phyloP scores from a whole-genome alignment of 2,113 vertebrate genomes.

The Psittacus erithacus region DNA sequence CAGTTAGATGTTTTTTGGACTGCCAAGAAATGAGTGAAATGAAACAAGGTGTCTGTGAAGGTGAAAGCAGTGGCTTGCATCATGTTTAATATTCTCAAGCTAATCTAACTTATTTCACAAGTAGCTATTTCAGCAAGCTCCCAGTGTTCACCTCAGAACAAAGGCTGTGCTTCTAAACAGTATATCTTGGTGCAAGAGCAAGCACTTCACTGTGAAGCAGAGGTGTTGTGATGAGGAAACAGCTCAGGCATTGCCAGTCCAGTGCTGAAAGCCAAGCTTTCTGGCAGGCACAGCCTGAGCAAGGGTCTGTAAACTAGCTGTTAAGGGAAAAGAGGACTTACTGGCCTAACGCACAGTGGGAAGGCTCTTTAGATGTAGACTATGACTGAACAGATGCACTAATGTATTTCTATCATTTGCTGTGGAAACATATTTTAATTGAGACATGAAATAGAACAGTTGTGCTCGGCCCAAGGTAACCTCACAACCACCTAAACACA shows the following conservation, averaged over 20 bases:
- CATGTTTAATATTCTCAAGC: background rate
- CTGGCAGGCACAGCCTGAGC: background rate
- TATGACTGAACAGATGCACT: background rate
- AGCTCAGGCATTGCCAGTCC: background rate
- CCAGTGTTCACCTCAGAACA: background rate
- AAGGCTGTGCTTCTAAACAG: background rate
- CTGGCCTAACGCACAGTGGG: no score
- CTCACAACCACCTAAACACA: background rate
- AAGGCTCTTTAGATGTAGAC: background rate
- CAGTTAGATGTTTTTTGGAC: accelerated
- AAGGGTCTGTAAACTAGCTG: background rate
- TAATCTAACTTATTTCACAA: background rate
- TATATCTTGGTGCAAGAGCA: background rate
- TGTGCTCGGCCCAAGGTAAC: background rate
- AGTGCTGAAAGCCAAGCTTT: background rate
- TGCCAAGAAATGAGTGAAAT: background rate
- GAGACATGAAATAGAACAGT: background rate
- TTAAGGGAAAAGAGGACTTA: background rate
- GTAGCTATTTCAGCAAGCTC: background rate
- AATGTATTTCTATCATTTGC: background rate
- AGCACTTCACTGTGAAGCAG: background rate
- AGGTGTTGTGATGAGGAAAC: background rate
- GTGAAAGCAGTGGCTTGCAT: background rate
- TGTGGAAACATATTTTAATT: background rate
- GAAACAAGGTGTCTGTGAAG: background rate